These are phyloP conservation scores for Heliconius charithonia DNA, from an alignment of 2,888 invertebrate species.

Conservation along the genomic window DNA sequence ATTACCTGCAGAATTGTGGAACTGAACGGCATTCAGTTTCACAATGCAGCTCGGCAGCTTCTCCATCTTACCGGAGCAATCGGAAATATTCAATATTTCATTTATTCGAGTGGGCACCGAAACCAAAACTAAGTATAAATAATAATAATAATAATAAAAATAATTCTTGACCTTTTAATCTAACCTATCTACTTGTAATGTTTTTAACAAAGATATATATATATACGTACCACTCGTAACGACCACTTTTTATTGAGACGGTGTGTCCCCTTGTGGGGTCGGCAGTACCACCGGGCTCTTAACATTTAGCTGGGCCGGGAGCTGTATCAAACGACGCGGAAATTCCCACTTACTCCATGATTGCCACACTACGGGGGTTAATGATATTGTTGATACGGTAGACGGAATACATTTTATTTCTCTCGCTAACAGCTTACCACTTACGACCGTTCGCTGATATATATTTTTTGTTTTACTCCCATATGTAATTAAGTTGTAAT, in stretches of 20 bases:
- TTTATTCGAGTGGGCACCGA: too few relatives aligned
- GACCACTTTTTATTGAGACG: slow-evolving; percentile 40
- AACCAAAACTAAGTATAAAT: too few relatives aligned
- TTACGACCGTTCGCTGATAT: slow-evolving; percentile 40
- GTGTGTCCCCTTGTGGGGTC: slow-evolving; percentile 59
- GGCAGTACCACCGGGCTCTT: slow-evolving; percentile 70
- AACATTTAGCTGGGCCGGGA: slow-evolving; percentile 78
- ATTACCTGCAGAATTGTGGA: too few relatives aligned
- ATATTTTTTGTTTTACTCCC: slow-evolving; percentile 39
- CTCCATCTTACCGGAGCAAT: too few relatives aligned
- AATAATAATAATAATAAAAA: too few relatives aligned
- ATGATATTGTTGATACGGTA: slow-evolving; percentile 81
- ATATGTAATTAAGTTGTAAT: slow-evolving; percentile 32
- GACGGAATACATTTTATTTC: slow-evolving; percentile 73
- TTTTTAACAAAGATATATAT: too few relatives aligned
- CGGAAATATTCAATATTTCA: too few relatives aligned
- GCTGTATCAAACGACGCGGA: slow-evolving; percentile 81
- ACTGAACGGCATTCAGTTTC: too few relatives aligned
- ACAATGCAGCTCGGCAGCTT: too few relatives aligned
- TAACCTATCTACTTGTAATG: background rate
- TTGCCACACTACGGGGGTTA: slow-evolving; percentile 82
- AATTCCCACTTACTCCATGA: slow-evolving; percentile 82
- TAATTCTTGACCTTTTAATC: background rate
- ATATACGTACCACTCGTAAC: background rate
- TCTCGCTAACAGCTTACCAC: slow-evolving; percentile 62